Evolutionary conservation across 2,113 vertebrate genomes (phyloP).

Genomic region (Dryoscopus gambensis): DNA sequence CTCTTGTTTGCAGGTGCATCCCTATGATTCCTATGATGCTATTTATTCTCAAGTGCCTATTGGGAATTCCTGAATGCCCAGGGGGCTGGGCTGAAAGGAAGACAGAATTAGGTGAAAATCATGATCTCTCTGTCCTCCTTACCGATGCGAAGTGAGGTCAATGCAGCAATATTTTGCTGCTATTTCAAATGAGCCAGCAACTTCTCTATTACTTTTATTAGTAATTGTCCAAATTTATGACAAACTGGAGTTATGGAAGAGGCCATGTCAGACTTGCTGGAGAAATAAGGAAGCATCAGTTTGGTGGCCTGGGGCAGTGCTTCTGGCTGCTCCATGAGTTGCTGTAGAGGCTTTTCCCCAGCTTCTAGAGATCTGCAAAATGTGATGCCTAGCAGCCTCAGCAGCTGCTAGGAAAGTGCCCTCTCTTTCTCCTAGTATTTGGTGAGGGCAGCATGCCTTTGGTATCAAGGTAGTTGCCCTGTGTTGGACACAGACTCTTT

Average conservation of each 20-base stretch:
- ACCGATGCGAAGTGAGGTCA: not conserved
- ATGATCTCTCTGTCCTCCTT: not conserved
- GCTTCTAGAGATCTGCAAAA: not conserved
- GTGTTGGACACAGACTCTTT: fast-evolving
- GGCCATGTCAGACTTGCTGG: not conserved
- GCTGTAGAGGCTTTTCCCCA: not conserved
- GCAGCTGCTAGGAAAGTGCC: not conserved
- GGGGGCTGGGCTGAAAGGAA: not conserved
- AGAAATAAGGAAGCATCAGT: fast-evolving
- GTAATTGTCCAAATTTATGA: not conserved
- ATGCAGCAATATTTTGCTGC: not conserved
- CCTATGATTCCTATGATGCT: not conserved
- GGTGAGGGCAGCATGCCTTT: not conserved
- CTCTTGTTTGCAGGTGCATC: not conserved
- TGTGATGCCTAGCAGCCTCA: not conserved
- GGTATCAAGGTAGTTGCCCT: not conserved
- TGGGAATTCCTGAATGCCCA: not conserved
- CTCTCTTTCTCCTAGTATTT: not conserved
- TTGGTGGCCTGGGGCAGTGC: not conserved
- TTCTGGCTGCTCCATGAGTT: not conserved
- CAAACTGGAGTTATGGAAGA: not conserved
- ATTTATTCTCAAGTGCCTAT: not conserved
- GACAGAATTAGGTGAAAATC: not conserved
- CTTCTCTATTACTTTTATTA: not conserved
- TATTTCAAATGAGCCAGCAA: not conserved